These are phyloP conservation scores for Drosophila engyochracea DNA, from an alignment of 2,888 invertebrate species.

Conservation along the genomic window DNA sequence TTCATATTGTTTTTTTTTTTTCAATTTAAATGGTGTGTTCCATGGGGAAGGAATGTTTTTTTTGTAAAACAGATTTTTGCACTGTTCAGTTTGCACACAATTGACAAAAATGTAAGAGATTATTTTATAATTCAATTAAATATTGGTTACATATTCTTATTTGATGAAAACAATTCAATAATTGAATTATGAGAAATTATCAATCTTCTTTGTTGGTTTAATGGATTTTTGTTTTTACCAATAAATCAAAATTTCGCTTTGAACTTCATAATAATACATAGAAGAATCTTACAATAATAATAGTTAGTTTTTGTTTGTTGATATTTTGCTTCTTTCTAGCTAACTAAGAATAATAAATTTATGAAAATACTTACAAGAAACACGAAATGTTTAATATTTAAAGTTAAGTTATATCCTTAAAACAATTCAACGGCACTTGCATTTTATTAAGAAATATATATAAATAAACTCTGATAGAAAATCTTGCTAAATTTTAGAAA, in stretches of 20 bases:
- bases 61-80: neutral
- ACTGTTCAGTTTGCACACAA: neutral
- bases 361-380: neutral
- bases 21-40: neutral
- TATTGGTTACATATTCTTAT: neutral
- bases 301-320: neutral
- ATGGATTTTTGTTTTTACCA: neutral
- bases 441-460: too few relatives aligned
- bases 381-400: neutral
- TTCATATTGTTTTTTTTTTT: conserved; percentile 1
- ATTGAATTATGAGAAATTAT: neutral
- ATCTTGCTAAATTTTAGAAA: too few relatives aligned
- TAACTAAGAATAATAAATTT: neutral
- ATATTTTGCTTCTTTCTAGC: neutral
- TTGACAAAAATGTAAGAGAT: neutral
- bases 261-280: neutral
- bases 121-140: neutral
- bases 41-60: neutral
- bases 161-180: neutral
- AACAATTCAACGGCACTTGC: too few relatives aligned
- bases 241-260: neutral
- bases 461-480: too few relatives aligned
- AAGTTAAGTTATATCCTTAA: too few relatives aligned
- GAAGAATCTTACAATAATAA: neutral
- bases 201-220: neutral